Conservation (phyloP, 1,140 invertebrate species). For the Trichomalopsis sarcophagae region DNA sequence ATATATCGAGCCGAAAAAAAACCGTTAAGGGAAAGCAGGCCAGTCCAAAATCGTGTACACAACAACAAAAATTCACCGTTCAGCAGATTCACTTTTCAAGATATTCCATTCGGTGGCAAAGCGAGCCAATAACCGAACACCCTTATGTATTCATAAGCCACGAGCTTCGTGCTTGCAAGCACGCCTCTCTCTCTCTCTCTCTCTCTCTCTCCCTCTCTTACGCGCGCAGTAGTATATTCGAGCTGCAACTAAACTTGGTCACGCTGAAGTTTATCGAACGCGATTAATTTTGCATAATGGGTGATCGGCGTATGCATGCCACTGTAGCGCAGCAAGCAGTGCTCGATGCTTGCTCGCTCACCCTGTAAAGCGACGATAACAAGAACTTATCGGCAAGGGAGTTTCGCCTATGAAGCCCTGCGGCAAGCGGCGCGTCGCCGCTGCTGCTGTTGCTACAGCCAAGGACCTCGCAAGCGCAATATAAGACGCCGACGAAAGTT, state of each 20-base stretch:
- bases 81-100: too few species aligned
- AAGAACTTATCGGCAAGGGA: constrained; percentile 58
- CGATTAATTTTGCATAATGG: constrained; percentile 61
- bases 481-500: background rate
- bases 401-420: constrained; percentile 51
- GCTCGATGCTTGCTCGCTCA: constrained; percentile 21
- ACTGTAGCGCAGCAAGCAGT: background rate
- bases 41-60: too few species aligned
- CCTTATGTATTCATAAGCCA: background rate
- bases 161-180: background rate
- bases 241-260: background rate
- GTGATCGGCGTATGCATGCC: constrained; percentile 60
- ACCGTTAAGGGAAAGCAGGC: too few species aligned
- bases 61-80: too few species aligned
- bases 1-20: too few species aligned
- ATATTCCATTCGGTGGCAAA: too few species aligned
- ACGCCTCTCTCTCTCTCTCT: background rate
- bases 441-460: background rate
- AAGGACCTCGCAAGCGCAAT: background rate
- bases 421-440: background rate
- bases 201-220: too few species aligned
- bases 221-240: background rate
- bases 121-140: background rate
- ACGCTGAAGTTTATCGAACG: constrained; percentile 43
- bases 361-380: constrained; percentile 60